phyloP scores from a whole-genome alignment of 2,113 vertebrate species.

The Callipepla californica region DNA sequence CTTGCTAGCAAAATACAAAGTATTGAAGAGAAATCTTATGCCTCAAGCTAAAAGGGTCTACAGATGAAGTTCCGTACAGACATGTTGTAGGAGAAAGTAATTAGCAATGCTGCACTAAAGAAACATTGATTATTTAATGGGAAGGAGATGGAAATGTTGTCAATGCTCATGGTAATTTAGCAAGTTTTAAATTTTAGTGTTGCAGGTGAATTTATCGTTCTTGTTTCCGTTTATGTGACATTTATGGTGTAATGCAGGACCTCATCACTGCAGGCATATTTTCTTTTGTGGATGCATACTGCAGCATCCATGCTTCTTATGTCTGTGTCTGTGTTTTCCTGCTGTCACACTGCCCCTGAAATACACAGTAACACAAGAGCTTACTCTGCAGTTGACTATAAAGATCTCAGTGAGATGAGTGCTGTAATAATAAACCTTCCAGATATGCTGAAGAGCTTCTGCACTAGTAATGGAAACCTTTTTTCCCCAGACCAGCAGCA shows the following conservation, averaged over 20 bases:
- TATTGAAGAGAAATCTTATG: background rate
- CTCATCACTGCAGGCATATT: rapidly evolving
- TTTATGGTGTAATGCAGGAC: background rate
- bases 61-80: background rate
- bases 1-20: background rate
- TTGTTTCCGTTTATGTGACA: background rate
- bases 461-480: rapidly evolving
- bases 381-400: background rate
- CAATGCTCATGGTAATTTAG: background rate
- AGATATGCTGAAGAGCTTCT: background rate
- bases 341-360: background rate
- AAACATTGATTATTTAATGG: background rate
- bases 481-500: background rate
- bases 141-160: background rate
- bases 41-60: background rate
- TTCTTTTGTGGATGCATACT: background rate
- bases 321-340: background rate
- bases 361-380: background rate
- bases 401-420: background rate
- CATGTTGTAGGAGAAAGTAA: background rate
- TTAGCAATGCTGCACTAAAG: background rate
- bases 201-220: background rate
- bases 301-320: background rate
- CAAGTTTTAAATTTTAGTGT: background rate
- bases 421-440: background rate